Evolutionary conservation across 2,888 invertebrate species (phyloP).

Genomic region (Perdita meconis): DNA sequence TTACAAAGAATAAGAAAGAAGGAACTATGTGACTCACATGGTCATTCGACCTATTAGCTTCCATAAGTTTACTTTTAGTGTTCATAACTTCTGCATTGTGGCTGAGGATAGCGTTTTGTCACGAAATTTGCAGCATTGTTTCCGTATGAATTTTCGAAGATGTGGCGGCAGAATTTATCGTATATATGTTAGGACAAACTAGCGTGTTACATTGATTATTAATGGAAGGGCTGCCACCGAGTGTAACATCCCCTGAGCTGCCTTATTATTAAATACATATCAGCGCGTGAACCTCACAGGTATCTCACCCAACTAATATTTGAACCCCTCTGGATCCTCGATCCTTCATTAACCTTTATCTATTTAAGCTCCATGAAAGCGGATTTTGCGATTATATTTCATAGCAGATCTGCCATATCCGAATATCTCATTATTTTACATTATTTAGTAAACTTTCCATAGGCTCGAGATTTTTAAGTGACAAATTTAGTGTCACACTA

Average conservation of each 20-base stretch:
- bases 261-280: slow-evolving; percentile 40
- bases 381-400: slow-evolving; percentile 18
- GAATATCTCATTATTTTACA: slow-evolving; percentile 18
- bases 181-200: background rate
- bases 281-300: background rate
- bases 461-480: background rate
- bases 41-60: too few species aligned
- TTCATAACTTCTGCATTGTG: too few species aligned
- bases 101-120: background rate
- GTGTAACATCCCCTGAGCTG: slow-evolving; percentile 24
- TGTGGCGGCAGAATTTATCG: background rate
- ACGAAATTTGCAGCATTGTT: background rate
- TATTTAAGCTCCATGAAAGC: slow-evolving; percentile 20
- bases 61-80: too few species aligned
- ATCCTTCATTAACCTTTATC: slow-evolving; percentile 20
- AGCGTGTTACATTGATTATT: slow-evolving; percentile 17
- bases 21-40: too few species aligned
- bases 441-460: slow-evolving; percentile 3
- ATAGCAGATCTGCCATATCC: slow-evolving; percentile 16
- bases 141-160: background rate
- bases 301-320: slow-evolving; percentile 20
- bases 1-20: too few species aligned
- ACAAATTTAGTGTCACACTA: background rate
- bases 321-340: slow-evolving; percentile 25
- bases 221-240: background rate